phyloP scores from a whole-genome alignment of 2,888 invertebrate genomes.

The Epistrophe grossulariae region DNA sequence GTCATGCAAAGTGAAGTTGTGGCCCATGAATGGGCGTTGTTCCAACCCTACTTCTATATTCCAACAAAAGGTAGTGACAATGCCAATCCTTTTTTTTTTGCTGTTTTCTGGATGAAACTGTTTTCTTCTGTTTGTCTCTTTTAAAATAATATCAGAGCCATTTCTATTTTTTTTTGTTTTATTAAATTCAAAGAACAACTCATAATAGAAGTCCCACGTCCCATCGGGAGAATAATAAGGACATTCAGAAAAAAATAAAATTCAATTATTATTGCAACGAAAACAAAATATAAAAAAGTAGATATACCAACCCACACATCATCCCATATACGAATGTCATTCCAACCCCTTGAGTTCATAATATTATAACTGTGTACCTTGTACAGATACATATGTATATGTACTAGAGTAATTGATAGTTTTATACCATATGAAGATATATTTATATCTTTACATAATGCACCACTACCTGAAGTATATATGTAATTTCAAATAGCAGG shows the following conservation, averaged over 20 bases:
- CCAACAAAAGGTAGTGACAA: slow-evolving; percentile 18
- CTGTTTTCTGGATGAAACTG: slow-evolving; percentile 3
- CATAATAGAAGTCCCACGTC: not conserved
- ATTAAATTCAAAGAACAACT: not conserved
- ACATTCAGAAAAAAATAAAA: slow-evolving; percentile 54
- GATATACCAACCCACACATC: not conserved
- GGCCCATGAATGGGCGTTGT: slow-evolving; percentile 45
- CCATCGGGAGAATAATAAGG: slow-evolving; percentile 43
- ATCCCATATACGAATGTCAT: slow-evolving; percentile 16
- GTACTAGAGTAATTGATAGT: slow-evolving; percentile 8
- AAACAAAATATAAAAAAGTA: not conserved
- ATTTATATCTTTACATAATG: not conserved
- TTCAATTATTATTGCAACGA: slow-evolving; percentile 37
- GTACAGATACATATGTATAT: not conserved
- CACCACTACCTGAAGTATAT: not conserved
- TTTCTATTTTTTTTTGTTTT: not conserved
- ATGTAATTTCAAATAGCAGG: not conserved
- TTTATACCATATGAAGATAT: not conserved
- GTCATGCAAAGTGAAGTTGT: slow-evolving; percentile 32
- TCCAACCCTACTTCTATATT: not conserved
- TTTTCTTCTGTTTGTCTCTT: slow-evolving; percentile 35
- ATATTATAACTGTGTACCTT: slow-evolving; percentile 1
- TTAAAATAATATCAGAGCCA: not conserved
- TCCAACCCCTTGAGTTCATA: slow-evolving; percentile 44
- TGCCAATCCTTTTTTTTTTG: slow-evolving; percentile 27